phyloP scores from a whole-genome alignment of 2,797 vertebrate species.

The Protosalanx chinensis region DNA sequence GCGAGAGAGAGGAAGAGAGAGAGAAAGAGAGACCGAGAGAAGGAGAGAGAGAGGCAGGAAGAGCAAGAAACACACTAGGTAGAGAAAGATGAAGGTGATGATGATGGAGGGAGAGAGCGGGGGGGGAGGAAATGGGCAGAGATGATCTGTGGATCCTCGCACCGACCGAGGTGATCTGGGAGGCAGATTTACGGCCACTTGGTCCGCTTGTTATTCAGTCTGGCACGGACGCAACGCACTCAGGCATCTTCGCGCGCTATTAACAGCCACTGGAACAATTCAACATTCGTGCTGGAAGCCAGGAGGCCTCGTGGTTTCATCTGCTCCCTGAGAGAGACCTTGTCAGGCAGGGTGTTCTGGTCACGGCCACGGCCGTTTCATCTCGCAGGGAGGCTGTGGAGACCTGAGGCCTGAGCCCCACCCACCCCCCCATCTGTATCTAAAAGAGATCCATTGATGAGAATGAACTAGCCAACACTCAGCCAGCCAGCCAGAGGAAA shows the following conservation, averaged over 20 bases:
- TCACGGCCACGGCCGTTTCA: constrained; percentile 3
- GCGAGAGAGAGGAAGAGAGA: background rate
- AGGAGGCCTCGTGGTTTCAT: too few species aligned
- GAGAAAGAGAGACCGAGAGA: background rate
- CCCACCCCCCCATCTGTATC: background rate
- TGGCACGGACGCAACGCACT: constrained; percentile 17
- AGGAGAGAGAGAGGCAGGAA: background rate
- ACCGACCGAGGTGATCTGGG: constrained; percentile 10
- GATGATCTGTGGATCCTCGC: constrained; percentile 21
- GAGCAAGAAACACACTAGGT: background rate
- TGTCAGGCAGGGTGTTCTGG: background rate
- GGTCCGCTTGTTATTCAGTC: constrained; percentile 28
- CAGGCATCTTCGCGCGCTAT: constrained; percentile 21
- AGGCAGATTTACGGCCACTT: constrained; percentile 19
- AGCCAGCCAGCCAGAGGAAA: too few species aligned
- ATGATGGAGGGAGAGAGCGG: background rate
- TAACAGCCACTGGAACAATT: constrained; percentile 17
- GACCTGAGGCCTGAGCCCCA: background rate
- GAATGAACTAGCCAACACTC: background rate
- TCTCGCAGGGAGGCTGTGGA: background rate
- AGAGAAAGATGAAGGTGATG: background rate
- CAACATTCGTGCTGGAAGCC: too few species aligned
- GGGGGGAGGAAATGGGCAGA: constrained; percentile 7
- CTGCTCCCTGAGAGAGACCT: background rate
- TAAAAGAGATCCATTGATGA: background rate